These are phyloP conservation scores for Odontophorus gujanensis DNA, from an alignment of 2,113 vertebrate genomes.

Conservation along the genomic window DNA sequence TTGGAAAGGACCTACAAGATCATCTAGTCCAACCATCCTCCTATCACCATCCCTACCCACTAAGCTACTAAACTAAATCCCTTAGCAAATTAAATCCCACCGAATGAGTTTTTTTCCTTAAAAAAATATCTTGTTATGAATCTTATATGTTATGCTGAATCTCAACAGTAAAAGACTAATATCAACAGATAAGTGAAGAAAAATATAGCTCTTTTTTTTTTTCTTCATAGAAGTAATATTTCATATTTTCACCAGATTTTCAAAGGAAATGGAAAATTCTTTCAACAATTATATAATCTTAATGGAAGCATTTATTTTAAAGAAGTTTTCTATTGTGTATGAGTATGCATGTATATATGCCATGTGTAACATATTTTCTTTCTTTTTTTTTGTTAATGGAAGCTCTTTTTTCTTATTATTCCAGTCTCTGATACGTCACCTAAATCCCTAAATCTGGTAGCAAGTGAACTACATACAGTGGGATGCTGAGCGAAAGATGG, in stretches of 20 bases:
- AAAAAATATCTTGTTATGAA: not conserved
- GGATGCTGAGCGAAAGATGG: constrained; percentile 40
- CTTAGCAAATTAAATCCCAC: no score
- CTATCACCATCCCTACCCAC: no score
- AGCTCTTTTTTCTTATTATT: not conserved
- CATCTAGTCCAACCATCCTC: no score
- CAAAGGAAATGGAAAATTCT: not conserved
- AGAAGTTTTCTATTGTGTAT: not conserved
- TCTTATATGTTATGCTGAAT: not conserved
- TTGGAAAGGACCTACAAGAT: no score
- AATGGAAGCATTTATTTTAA: not conserved
- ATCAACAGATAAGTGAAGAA: not conserved
- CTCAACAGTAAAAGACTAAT: not conserved
- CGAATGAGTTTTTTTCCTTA: not conserved
- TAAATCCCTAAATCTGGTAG: constrained; percentile 51
- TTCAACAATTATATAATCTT: not conserved
- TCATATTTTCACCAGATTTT: not conserved
- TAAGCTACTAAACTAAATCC: no score
- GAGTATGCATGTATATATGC: not conserved
- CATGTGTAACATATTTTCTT: not conserved
- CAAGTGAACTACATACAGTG: constrained; percentile 31
- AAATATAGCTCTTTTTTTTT: not conserved
- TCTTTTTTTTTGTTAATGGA: not conserved
- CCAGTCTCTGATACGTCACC: not conserved
- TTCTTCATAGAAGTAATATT: not conserved